Evolutionary conservation across 2,888 invertebrate genomes (phyloP).

Genomic region (Aphidius colemani): DNA sequence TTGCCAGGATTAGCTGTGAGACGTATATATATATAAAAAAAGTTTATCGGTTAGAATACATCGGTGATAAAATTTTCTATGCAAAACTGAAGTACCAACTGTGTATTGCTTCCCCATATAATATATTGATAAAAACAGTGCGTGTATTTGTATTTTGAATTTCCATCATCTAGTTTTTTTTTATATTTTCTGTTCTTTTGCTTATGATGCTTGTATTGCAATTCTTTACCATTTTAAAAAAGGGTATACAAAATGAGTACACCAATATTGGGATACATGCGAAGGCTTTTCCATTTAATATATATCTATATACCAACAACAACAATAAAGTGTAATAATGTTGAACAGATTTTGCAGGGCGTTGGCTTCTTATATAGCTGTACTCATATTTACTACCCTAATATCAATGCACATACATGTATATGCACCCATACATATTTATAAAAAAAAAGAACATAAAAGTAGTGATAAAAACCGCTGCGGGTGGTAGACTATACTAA

Average conservation of each 20-base stretch:
- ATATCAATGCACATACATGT: background rate
- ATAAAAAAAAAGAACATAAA: no score
- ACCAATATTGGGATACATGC: no score
- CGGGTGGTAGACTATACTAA: no score
- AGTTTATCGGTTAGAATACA: slow-evolving; percentile 22
- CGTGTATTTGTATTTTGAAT: background rate
- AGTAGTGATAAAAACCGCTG: no score
- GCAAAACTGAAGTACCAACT: background rate
- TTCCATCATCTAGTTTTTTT: background rate
- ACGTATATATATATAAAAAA: background rate
- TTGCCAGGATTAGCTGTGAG: slow-evolving; percentile 20
- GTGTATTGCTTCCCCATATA: no score
- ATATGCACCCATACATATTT: no score
- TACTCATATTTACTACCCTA: slow-evolving; percentile 9
- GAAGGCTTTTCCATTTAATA: no score
- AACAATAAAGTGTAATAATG: no score
- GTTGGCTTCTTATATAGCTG: no score
- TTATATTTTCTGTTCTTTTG: background rate
- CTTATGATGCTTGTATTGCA: background rate
- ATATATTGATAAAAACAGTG: background rate
- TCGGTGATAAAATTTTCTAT: slow-evolving; percentile 23
- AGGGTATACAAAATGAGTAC: no score
- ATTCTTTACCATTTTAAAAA: background rate
- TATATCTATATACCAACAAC: no score
- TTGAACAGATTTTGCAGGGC: no score